Evolutionary conservation across 2,113 vertebrate genomes (phyloP).

Genomic region (Prinia subflava): DNA sequence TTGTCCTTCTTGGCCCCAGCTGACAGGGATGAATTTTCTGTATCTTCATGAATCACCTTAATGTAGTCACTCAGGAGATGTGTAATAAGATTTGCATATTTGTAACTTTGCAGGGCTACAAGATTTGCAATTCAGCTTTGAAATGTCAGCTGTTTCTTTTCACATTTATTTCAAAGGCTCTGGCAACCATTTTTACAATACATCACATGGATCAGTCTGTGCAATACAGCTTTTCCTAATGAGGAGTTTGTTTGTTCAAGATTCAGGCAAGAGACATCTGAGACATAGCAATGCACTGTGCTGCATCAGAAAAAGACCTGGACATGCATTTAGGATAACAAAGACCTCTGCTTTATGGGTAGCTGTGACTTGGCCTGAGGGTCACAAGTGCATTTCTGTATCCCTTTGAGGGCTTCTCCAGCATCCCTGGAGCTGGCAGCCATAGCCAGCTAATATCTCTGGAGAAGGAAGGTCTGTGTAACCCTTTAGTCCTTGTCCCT

Average conservation of each 20-base stretch:
- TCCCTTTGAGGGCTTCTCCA: neutral
- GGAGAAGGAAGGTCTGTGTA: neutral
- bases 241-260: neutral
- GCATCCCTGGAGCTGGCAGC: neutral
- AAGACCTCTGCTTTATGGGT: neutral
- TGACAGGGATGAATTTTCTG: constrained; percentile 58
- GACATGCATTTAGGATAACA: neutral
- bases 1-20: constrained; percentile 34
- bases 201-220: neutral
- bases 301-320: neutral
- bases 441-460: neutral
- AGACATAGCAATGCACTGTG: neutral
- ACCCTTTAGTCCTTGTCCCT: neutral
- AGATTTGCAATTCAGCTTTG: constrained; percentile 36
- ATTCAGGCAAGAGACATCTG: neutral
- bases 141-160: constrained; percentile 55
- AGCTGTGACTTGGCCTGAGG: neutral
- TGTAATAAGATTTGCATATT: constrained; percentile 29
- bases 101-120: constrained; percentile 12
- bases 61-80: constrained; percentile 38
- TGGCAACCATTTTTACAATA: neutral
- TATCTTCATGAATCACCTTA: constrained; percentile 66
- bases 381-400: neutral
- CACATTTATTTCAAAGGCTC: constrained; percentile 25
- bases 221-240: neutral